Conservation (phyloP, 1,140 invertebrate species). For the Euschistus heros region DNA sequence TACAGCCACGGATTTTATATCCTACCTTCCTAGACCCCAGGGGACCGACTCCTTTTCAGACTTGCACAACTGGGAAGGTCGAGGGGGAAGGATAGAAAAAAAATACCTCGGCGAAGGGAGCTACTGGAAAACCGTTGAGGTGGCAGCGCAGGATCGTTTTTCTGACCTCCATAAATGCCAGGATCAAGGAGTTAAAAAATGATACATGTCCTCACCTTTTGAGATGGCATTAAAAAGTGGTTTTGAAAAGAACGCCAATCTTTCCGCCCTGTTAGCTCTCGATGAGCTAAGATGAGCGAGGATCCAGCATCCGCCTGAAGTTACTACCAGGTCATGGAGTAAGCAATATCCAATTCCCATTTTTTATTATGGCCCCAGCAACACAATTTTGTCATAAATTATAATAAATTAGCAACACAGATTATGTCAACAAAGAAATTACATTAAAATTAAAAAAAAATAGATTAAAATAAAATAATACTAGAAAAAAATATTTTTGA, state of each 20-base stretch:
- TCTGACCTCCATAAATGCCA: slow-evolving; percentile 2
- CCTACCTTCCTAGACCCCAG: not conserved
- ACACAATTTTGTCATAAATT: too few relatives aligned
- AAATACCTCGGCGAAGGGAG: not conserved
- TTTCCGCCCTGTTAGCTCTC: not conserved
- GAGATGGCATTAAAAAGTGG: not conserved
- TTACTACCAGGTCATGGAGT: too few relatives aligned
- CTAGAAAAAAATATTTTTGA: too few relatives aligned
- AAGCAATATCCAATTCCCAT: too few relatives aligned
- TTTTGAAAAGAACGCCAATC: not conserved
- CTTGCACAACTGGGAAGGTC: slow-evolving; percentile 7
- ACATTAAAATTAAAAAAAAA: too few relatives aligned
- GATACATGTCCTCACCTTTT: not conserved
- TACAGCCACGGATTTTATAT: not conserved
- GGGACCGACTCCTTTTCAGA: slow-evolving; percentile 2
- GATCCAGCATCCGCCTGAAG: too few relatives aligned
- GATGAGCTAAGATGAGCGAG: not conserved
- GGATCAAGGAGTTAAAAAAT: slow-evolving; percentile 3
- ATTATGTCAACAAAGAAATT: too few relatives aligned
- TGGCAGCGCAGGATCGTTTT: not conserved
- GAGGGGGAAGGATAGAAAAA: not conserved
- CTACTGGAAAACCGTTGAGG: not conserved
- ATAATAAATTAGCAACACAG: too few relatives aligned
- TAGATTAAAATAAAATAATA: too few relatives aligned
- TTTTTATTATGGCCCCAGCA: too few relatives aligned